These are phyloP conservation scores for Chaenogobius annularis DNA, from an alignment of 2,113 vertebrate species.

Conservation along the genomic window DNA sequence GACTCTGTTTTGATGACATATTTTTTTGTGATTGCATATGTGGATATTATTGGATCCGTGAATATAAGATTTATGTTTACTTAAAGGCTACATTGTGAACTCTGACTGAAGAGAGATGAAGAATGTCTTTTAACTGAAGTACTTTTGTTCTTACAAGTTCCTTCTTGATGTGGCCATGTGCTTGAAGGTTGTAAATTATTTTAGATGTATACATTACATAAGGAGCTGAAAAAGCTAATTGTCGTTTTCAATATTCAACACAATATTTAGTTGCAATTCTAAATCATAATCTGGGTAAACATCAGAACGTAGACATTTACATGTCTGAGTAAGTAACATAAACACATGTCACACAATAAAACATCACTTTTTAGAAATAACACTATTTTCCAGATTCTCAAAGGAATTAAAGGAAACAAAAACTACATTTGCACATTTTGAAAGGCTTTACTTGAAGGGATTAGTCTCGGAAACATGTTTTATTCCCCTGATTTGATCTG, in stretches of 20 bases:
- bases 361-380: neutral
- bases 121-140: neutral
- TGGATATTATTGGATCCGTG: neutral
- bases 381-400: neutral
- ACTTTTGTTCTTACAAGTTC: neutral
- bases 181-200: constrained; percentile 1
- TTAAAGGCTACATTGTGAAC: neutral
- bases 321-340: neutral
- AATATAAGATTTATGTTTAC: neutral
- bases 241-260: neutral
- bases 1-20: no score
- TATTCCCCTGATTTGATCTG: constrained; percentile 35
- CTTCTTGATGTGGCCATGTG: neutral
- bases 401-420: neutral
- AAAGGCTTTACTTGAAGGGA: neutral
- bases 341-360: constrained; percentile 4
- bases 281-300: neutral
- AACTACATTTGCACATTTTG: neutral
- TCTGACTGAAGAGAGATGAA: neutral
- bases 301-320: neutral
- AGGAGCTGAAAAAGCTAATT: neutral
- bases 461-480: constrained; percentile 9
- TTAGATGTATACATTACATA: neutral
- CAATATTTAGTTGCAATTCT: neutral
- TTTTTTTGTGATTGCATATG: no score